phyloP scores from a whole-genome alignment of 2,113 vertebrate species.

The Nycticorax nycticorax region DNA sequence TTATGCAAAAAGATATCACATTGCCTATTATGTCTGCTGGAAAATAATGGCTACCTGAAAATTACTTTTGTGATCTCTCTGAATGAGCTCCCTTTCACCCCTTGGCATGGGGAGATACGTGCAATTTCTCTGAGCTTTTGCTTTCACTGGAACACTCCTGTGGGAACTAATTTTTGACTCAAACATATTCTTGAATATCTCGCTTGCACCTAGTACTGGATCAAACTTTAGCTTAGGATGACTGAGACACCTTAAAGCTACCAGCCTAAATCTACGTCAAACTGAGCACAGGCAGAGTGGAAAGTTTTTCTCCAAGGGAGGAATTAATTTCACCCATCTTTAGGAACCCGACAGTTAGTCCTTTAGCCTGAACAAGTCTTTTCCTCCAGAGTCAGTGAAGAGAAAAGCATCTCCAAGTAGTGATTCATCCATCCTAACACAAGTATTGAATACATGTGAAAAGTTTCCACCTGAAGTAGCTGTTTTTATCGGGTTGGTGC shows the following conservation, averaged over 20 bases:
- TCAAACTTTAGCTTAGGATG: neutral
- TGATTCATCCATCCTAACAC: neutral
- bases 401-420: neutral
- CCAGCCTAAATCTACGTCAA: neutral
- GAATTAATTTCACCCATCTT: neutral
- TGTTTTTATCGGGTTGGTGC: neutral
- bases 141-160: neutral
- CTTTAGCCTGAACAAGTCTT: neutral
- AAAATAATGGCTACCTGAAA: neutral
- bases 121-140: neutral
- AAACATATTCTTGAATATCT: neutral
- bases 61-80: neutral
- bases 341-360: neutral
- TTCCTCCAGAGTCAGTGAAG: neutral
- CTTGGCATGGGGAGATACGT: neutral
- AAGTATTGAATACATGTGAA: neutral
- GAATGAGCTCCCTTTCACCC: neutral
- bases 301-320: neutral
- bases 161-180: neutral
- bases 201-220: neutral
- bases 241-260: neutral
- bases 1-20: neutral
- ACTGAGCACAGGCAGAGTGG: neutral
- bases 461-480: neutral
- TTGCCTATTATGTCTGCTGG: neutral